Base-by-base conservation (phyloP, 2,888 invertebrate species). In the Pammene aurita region DNA sequence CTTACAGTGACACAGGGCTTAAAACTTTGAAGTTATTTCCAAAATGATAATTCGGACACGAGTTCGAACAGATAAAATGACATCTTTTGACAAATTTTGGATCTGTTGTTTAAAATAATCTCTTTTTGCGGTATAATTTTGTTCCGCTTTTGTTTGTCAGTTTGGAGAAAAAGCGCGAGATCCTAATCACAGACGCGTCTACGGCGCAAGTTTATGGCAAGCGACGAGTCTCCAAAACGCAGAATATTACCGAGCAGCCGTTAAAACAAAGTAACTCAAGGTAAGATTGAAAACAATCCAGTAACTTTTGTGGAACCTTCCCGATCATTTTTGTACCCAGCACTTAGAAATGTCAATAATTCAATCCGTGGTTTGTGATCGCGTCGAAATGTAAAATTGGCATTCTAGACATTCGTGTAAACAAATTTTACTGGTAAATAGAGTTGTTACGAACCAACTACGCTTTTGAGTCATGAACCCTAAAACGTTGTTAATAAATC, bases 201-300 rank as follows among this genome's bases (percentile, higher is more conserved):
- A 76, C 83, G 38, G 76, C 82, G 56, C 84, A 87, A 72, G 85
- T 84, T 7, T 85, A 84, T 73, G 77, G 79, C 72, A 90, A 89
- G 74, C 82, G 83, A 72, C 84, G 85, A 76, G 81, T 88, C 18
- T 76, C 84, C 41, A 90, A 89, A 78, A 85, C 89, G 9, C 87
- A 87, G 67, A 86, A 87, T 67, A 82, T 86, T 54, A 77, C 80
- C 26, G 85, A 85, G 60, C 56, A 83, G 67, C 76, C 81, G 7
- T 63, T 80, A 26, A 83, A 83, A 62, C 80, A 81, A 72, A 77
- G 78, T 55, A 80, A 78, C 71, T 66, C 80, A 38, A 81, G 78
- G 84, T 85, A 76, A 73, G 72, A 73, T 18, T n/a, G n/a, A n/a
- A n/a, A n/a, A n/a, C 13, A 42, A 42, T 63, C 4, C 26, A 26